These are phyloP conservation scores for Drosophila paulistorum DNA, from an alignment of 1,140 invertebrate genomes.

Conservation along the genomic window DNA sequence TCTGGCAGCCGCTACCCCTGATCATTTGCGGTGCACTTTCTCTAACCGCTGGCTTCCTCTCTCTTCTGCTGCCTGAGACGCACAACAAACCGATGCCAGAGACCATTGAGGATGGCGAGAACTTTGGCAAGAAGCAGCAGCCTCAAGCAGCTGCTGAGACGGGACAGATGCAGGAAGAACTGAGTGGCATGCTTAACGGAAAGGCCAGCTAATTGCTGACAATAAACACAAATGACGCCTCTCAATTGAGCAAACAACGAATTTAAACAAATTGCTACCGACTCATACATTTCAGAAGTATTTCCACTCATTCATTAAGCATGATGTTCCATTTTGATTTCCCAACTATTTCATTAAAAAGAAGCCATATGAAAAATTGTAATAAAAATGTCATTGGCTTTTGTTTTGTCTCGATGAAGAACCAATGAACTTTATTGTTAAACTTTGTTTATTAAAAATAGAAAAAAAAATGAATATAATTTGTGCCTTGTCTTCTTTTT, in stretches of 20 bases:
- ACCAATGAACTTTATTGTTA: slow-evolving; percentile 21
- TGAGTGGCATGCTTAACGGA: slow-evolving; percentile 11
- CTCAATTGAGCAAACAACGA: slow-evolving; percentile 47
- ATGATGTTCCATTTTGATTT: slow-evolving; percentile 23
- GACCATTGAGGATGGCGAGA: slow-evolving; percentile 89
- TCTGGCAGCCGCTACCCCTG: slow-evolving; percentile 88
- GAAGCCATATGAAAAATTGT: slow-evolving; percentile 15
- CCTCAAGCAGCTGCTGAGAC: not conserved
- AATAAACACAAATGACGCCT: not conserved
- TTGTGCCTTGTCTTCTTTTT: not conserved
- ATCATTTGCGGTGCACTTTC: slow-evolving; percentile 89
- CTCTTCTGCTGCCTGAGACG: slow-evolving; percentile 90
- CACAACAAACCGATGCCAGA: slow-evolving; percentile 89
- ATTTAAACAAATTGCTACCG: slow-evolving; percentile 65
- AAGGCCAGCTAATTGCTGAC: slow-evolving; percentile 26
- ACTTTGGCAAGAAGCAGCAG: slow-evolving; percentile 85
- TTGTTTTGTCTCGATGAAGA: slow-evolving; percentile 1
- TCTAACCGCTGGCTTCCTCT: slow-evolving; percentile 87
- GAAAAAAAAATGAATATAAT: not conserved
- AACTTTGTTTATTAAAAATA: slow-evolving; percentile 19
- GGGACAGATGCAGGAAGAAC: not conserved
- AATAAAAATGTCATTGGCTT: not conserved
- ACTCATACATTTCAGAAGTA: slow-evolving; percentile 32
- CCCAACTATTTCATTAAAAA: slow-evolving; percentile 43
- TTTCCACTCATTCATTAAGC: slow-evolving; percentile 37